Evolutionary conservation across 2,888 invertebrate species (phyloP).

Genomic region (Aphidius colemani): DNA sequence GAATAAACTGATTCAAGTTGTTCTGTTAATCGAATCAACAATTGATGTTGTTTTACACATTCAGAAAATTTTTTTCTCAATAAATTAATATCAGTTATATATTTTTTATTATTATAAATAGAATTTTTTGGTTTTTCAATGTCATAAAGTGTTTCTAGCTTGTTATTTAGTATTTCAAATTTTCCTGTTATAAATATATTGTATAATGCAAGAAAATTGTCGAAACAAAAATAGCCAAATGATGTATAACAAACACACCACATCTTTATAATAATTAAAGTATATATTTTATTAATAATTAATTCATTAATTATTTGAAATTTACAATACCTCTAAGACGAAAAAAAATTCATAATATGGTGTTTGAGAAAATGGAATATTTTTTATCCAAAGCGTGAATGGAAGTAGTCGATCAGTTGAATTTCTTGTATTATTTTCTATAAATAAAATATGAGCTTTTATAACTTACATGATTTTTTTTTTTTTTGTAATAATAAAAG

Average conservation of each 20-base stretch:
- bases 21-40: background rate
- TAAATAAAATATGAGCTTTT: no score
- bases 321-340: slow-evolving; percentile 15
- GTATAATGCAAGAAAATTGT: slow-evolving; percentile 4
- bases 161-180: background rate
- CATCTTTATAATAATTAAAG: background rate
- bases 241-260: background rate
- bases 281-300: background rate
- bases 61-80: background rate
- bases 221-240: slow-evolving; percentile 6
- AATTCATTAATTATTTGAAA: no score
- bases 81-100: background rate
- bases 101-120: background rate
- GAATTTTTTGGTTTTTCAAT: background rate
- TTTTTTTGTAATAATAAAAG: no score
- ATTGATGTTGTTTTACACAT: slow-evolving; percentile 9
- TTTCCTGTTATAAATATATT: slow-evolving; percentile 10
- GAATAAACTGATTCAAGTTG: slow-evolving; percentile 7
- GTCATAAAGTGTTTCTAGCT: background rate
- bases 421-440: no score
- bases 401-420: background rate
- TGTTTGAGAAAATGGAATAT: slow-evolving; percentile 33
- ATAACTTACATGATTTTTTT: no score
- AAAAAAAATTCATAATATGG: slow-evolving; percentile 41
- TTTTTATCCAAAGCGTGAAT: slow-evolving; percentile 34